Base-by-base conservation (phyloP, 2,797 vertebrate species). In the Mycteria americana region DNA sequence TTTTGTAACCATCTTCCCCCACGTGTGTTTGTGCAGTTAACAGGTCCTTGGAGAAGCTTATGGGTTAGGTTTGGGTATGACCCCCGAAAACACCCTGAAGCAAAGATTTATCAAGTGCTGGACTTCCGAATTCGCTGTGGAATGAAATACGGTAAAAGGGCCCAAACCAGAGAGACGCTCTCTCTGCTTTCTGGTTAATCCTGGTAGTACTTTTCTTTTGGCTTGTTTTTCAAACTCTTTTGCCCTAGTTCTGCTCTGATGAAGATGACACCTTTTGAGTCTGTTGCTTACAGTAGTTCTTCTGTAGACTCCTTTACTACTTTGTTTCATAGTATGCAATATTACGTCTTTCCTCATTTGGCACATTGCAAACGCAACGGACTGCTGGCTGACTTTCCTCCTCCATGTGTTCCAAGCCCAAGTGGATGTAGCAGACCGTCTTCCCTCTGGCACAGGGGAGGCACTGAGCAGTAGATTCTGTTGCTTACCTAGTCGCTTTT, bases 61-160 rank as follows among this genome's bases (percentile, higher is more conserved):
- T 99, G 99, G 99, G 99, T 99, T 83, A 98, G 98, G 81, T 98
- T 99, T 59, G 99, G 99, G n/a, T 99, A 99, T 9, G 99, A 99
- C 96, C 99, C 99, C 72, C 98, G 99, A 18, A 99, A 99, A 96
- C 95, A 89, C 39, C 73, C 98, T 0, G 99, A 99, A 25, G 98
- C 99, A 93, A 99, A 99, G 97, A 98, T 98, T 82, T 99, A 99
- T 94, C 99, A 99, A 97, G 98, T 99, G 18, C 98, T 99, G 90
- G 99, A 99, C 96, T 99, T 99, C 97, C 98, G 99, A 97, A 99
- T 99, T 92, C 99, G 99, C 77, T 99, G 98, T 80, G 99, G 99
- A 91, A 98, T 98, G 98, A 99, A 99, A 95, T 98, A 99, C 0
- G 99, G 99, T 99, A 97, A 98, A 96, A 85, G 41, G 28, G 64